phyloP scores from a whole-genome alignment of 2,888 invertebrate genomes.

The Xestia xanthographa region DNA sequence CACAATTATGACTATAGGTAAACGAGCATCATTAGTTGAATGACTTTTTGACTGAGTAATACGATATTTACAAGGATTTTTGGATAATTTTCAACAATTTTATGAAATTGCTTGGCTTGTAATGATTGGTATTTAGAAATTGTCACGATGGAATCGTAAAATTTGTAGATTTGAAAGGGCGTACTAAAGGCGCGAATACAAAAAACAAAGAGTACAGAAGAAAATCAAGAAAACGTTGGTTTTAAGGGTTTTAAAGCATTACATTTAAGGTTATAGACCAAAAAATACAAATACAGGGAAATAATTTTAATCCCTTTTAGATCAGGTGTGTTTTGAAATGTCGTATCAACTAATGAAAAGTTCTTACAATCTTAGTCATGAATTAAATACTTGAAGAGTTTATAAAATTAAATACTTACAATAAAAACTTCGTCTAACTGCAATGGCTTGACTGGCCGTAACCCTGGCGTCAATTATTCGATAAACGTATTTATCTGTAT shows the following conservation, averaged over 20 bases:
- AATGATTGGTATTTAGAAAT: background rate
- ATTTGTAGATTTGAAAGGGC: background rate
- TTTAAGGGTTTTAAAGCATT: background rate
- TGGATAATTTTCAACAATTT: slow-evolving; percentile 29
- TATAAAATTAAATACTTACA: no score
- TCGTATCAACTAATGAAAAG: no score
- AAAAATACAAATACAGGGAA: background rate
- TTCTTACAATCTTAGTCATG: no score
- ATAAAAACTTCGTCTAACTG: no score
- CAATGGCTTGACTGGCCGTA: background rate
- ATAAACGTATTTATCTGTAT: slow-evolving; percentile 5
- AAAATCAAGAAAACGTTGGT: background rate
- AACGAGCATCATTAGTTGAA: slow-evolving; percentile 32
- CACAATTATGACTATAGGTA: slow-evolving; percentile 46
- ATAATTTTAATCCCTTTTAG: background rate
- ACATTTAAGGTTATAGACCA: background rate
- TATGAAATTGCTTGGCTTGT: background rate
- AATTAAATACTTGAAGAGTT: background rate
- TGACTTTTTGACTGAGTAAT: slow-evolving; percentile 16
- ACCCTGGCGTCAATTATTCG: slow-evolving; percentile 19
- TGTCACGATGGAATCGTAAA: background rate
- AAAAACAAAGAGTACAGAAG: background rate
- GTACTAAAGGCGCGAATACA: no score
- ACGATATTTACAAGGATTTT: slow-evolving; percentile 15
- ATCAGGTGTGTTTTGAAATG: background rate